phyloP scores from a whole-genome alignment of 2,888 invertebrate genomes.

The Argynnis bischoffii region DNA sequence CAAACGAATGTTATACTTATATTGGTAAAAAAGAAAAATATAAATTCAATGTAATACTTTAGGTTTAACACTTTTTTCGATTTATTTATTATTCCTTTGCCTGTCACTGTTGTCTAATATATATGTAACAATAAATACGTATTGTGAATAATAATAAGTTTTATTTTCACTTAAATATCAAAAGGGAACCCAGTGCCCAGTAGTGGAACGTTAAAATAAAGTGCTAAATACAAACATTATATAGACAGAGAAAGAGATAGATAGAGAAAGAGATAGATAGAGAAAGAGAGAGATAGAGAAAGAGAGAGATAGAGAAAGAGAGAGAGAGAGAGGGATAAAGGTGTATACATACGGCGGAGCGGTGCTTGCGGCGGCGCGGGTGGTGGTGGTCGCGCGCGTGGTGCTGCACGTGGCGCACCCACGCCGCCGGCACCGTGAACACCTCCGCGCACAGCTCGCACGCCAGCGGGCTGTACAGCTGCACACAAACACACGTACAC shows the following conservation, averaged over 20 bases:
- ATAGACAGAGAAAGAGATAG: not conserved
- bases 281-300: not conserved
- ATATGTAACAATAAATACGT: too few species aligned
- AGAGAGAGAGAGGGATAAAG: not conserved
- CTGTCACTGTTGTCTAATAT: too few species aligned
- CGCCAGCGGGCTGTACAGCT: slow-evolving; percentile 88
- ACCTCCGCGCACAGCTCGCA: slow-evolving; percentile 93
- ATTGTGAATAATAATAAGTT: too few species aligned
- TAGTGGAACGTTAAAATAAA: not conserved
- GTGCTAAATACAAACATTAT: not conserved
- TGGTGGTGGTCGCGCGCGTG: slow-evolving; percentile 86
- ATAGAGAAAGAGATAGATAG: not conserved
- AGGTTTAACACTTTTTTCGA: too few species aligned
- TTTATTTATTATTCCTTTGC: too few species aligned
- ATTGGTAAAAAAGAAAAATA: too few species aligned
- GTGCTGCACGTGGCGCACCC: slow-evolving; percentile 92
- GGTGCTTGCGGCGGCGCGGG: slow-evolving; percentile 82
- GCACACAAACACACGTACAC: slow-evolving; percentile 27
- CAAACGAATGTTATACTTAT: too few species aligned
- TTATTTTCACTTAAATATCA: too few species aligned
- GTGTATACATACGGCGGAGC: slow-evolving; percentile 64
- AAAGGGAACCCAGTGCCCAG: too few species aligned
- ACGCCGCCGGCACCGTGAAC: slow-evolving; percentile 90
- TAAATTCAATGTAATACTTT: too few species aligned
- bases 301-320: not conserved